A percentile compares a stretch with the other conserved stretches of the same genome.
These are phyloP conservation scores for Zaprionus kolodkinae DNA, from an alignment of 1,140 invertebrate species.

Conservation along the genomic window DNA sequence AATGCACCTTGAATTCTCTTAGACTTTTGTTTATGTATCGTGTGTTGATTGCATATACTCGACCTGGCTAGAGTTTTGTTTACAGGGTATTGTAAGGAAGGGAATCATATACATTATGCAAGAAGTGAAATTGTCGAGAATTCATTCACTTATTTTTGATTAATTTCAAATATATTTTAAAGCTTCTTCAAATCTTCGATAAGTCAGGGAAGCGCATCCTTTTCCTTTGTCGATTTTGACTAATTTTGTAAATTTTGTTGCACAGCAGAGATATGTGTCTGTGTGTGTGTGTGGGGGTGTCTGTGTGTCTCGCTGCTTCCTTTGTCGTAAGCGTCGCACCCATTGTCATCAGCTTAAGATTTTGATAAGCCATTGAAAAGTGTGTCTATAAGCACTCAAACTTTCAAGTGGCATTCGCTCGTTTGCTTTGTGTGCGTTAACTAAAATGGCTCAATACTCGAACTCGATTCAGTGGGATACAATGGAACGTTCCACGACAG, in stretches of 20 bases:
- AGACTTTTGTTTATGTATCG: neutral
- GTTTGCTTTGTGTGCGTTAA: slow-evolving; percentile 55
- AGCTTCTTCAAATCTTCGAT: neutral
- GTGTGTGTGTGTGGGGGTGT: neutral
- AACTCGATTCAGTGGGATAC: slow-evolving; percentile 39
- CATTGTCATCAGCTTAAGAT: slow-evolving; percentile 76
- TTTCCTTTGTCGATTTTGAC: slow-evolving; percentile 16
- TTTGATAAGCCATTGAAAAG: slow-evolving; percentile 78
- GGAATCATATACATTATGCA: no score
- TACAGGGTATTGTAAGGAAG: neutral
- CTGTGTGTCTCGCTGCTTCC: slow-evolving; percentile 13
- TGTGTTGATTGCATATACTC: neutral
- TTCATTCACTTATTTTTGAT: neutral
- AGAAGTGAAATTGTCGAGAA: neutral
- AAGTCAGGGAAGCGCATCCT: slow-evolving; percentile 6
- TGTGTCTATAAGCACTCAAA: slow-evolving; percentile 75
- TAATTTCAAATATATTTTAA: neutral
- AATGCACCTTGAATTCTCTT: slow-evolving; percentile 2
- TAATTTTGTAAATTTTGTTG: slow-evolving; percentile 63
- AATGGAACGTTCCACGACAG: slow-evolving; percentile 49
- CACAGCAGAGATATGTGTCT: slow-evolving; percentile 5
- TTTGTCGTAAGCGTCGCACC: slow-evolving; percentile 20
- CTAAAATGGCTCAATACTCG: slow-evolving; percentile 71
- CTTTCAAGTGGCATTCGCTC: slow-evolving; percentile 61
- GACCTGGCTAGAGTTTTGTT: neutral